Base-by-base conservation (phyloP, 1,140 invertebrate genomes). In the Pseudomyrmex dendroicus region DNA sequence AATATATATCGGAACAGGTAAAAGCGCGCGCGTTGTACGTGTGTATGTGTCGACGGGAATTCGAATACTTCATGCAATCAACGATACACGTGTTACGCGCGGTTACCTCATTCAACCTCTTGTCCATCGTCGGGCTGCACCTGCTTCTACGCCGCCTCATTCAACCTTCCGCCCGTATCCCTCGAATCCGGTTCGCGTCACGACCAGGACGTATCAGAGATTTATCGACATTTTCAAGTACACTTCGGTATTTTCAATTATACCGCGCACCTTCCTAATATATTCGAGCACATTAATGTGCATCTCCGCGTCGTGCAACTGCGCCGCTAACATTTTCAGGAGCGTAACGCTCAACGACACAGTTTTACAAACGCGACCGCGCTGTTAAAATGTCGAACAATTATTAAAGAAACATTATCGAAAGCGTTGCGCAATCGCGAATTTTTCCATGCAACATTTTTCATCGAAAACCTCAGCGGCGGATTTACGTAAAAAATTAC, bases 181-280 rank as follows among this genome's bases (percentile, higher is more conserved):
- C 44, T 73, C 62, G 76, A 62, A 72, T 62, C 59, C 20, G 77
- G 54, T 46, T 82, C 56, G 54, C 50, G 68, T 64, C 66, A 73
- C 15, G 48, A 64, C 46, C 66, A 57, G 61, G 59, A 63, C 66
- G n/a, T 56, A 61, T n/a, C 61, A 82, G n/a, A 62, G 80, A 86
- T 88, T 83, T 90, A 89, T 85, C 78, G 85, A 87, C 84, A 86
- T 89, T 84, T 89, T 85, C 74, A 87, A 86, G 72, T 68, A 35
- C 50, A 63, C 70, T 85, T 76, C 63, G 82, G 67, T 72, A 89
- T 87, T 87, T 87, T 83, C 84, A 87, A 89, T 87, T 89, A 87
- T 67, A 54, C 57, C 48, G 15, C 57, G 35, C 50, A n/a, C 46
- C 5, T 20, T 44, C 17, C 52, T 22, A 84, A 83, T 61, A 62